Evolutionary conservation across 1,140 invertebrate genomes (phyloP), one percentile per base, ranked within the genome.

Genomic region (Diuraphis noxia): DNA sequence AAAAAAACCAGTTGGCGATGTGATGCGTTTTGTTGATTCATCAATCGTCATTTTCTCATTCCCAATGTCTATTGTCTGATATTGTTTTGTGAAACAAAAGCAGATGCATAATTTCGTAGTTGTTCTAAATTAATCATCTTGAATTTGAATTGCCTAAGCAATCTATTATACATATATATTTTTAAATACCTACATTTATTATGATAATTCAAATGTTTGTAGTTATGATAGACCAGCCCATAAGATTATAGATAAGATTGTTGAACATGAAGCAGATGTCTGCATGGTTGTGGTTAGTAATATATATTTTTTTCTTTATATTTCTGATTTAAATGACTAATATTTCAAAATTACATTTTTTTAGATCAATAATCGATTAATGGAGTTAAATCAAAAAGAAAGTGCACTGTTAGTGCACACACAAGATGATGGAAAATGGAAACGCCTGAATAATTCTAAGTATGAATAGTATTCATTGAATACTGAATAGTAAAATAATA

Each of bases 221-320:
- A 96, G 96, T 92, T 95, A 96, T 92, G 97, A 98, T 93, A 97
- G 96, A 94, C 96, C 97, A 88, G 96, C 96, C 17, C 95, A 96
- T 91, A 96, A 96, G 94, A 96, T 98, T 93, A 96, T 97, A 38
- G 98, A 98, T 90, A 98, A 98, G 95, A 96, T 99, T 92, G 96
- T 95, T 87, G 97, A 98, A 93, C 95, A 96, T 93, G 97, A 95
- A 93, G 95, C 95, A 92, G 95, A 95, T 93, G 96, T 97, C 46
- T 95, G 97, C 93, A 95, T 98, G 92, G 95, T 97, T 92, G 95
- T 98, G 93, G 97, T 98, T 95, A 95, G 94, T 94, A 56, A 52
- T 30, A 1, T 36, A 17, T 81, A 43, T 46, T 84, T 17, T 46
- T 46, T 34, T 46, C 5, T 0, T 56, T 40, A 23, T 25, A 38